A percentile compares a stretch with the other conserved stretches of the same genome.
These are phyloP conservation scores for Eupithecia inturbata DNA, from an alignment of 2,888 invertebrate species.

Conservation along the genomic window DNA sequence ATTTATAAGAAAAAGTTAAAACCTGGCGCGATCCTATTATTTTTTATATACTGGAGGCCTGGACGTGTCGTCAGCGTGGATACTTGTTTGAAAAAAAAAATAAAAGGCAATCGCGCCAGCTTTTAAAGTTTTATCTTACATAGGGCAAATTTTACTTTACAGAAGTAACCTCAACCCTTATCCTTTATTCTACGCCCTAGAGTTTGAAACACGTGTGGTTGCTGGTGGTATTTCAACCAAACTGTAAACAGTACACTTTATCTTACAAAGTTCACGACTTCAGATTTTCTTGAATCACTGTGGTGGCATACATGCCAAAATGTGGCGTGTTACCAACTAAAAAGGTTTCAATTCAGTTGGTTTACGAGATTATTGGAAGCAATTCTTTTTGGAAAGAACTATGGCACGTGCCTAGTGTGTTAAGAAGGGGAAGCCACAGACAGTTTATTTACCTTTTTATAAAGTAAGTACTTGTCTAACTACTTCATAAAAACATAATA, in stretches of 20 bases:
- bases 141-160: no score
- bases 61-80: no score
- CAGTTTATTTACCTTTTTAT: slow-evolving; percentile 70
- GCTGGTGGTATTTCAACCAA: neutral
- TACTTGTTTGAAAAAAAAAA: no score
- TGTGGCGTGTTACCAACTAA: slow-evolving; percentile 68
- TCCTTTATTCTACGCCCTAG: neutral
- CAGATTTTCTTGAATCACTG: slow-evolving; percentile 69
- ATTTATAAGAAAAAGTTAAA: no score
- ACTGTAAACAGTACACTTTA: neutral
- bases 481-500: neutral
- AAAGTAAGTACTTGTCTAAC: neutral
- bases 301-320: slow-evolving; percentile 62
- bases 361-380: slow-evolving; percentile 72
- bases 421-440: slow-evolving; percentile 51
- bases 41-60: no score
- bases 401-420: slow-evolving; percentile 74
- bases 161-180: neutral
- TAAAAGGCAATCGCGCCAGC: no score
- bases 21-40: no score
- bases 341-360: slow-evolving; percentile 78
- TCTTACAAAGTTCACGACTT: slow-evolving; percentile 60
- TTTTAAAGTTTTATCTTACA: no score
- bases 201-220: neutral
- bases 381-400: slow-evolving; percentile 82